Conservation (phyloP, 2,888 invertebrate species). For the Pinctada fucata region DNA sequence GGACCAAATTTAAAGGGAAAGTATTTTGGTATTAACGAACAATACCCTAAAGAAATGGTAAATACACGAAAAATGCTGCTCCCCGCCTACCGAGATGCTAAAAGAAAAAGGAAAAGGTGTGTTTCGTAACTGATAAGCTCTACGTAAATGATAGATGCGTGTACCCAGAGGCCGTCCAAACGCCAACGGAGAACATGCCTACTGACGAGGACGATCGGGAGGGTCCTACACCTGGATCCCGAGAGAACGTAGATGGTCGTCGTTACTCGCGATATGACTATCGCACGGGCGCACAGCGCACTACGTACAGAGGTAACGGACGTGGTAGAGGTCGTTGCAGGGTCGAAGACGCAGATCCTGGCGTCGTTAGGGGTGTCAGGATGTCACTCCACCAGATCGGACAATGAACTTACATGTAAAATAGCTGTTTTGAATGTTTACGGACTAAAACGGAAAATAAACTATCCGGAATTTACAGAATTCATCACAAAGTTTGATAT, state of each 20-base stretch:
- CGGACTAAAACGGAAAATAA: neutral
- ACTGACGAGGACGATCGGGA: neutral
- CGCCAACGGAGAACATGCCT: neutral
- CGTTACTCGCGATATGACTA: neutral
- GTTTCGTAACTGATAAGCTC: slow-evolving; percentile 1
- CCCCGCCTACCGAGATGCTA: neutral
- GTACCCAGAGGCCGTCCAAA: neutral
- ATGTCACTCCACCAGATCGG: neutral
- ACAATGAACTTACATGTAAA: neutral
- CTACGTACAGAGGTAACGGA: too few relatives aligned
- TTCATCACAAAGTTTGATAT: neutral
- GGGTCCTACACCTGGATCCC: neutral
- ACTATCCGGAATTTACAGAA: slow-evolving; percentile 16
- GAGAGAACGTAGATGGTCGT: too few relatives aligned
- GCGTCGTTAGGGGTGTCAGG: slow-evolving; percentile 2
- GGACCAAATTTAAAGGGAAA: neutral
- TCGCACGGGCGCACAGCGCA: neutral
- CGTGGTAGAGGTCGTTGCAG: neutral
- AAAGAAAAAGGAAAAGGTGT: neutral
- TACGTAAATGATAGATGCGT: slow-evolving; percentile 2
- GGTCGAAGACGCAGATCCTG: neutral
- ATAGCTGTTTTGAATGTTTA: neutral
- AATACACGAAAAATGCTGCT: neutral
- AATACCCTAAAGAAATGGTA: slow-evolving; percentile 2
- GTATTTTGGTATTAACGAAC: neutral